Conservation (phyloP, 1,140 invertebrate genomes). For the Calosoma granatense region DNA sequence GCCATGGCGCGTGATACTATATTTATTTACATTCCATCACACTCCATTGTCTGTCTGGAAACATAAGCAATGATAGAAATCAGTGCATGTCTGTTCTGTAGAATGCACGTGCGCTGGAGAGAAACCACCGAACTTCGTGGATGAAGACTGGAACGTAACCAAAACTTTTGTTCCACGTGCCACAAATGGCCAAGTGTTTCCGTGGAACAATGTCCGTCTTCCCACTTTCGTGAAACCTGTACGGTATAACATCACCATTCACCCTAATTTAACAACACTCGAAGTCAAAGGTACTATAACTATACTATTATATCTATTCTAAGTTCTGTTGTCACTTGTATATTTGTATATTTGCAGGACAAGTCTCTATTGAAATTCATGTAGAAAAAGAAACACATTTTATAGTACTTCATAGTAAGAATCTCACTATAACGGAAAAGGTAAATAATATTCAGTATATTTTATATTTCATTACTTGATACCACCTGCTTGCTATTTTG, state of each 20-base stretch:
- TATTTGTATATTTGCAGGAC: conserved; percentile 42
- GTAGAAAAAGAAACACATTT: conserved; percentile 77
- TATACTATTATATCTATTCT: neutral
- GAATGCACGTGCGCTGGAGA: conserved; percentile 62
- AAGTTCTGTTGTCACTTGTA: neutral
- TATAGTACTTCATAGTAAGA: conserved; percentile 83
- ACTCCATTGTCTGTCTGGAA: too few relatives aligned
- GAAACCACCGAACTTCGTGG: conserved; percentile 49
- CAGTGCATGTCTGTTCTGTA: conserved; percentile 26
- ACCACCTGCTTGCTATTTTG: conserved; percentile 20
- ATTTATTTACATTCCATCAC: too few relatives aligned
- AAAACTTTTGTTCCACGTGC: conserved; percentile 50
- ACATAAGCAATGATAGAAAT: neutral
- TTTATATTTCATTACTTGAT: too few relatives aligned
- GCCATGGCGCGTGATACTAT: too few relatives aligned
- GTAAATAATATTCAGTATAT: conserved; percentile 37
- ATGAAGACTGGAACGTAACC: conserved; percentile 49
- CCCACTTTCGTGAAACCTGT: conserved; percentile 70
- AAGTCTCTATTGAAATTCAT: conserved; percentile 74
- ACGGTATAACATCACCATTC: conserved; percentile 81
- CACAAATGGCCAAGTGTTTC: conserved; percentile 71
- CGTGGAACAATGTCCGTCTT: conserved; percentile 79
- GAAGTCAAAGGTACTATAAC: conserved; percentile 66
- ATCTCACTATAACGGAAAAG: conserved; percentile 78
- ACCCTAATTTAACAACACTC: conserved; percentile 86